A percentile compares a stretch with the other conserved stretches of the same genome.
These are phyloP conservation scores for Thermophis baileyi DNA, from an alignment of 2,113 vertebrate genomes.

Conservation along the genomic window DNA sequence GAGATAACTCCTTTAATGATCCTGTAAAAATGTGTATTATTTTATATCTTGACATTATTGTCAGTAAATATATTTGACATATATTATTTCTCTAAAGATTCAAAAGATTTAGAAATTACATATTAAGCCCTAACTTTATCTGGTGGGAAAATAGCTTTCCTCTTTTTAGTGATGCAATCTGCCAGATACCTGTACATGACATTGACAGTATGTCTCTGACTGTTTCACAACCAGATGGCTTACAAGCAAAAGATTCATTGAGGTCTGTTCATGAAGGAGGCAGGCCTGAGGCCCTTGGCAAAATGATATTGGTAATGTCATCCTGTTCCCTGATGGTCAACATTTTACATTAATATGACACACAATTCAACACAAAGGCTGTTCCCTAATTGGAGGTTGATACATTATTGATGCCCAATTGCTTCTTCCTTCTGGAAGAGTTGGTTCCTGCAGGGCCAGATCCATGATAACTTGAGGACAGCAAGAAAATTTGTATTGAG, in stretches of 20 bases:
- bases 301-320: slow-evolving; percentile 52
- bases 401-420: slow-evolving; percentile 57
- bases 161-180: slow-evolving; percentile 2
- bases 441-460: slow-evolving; percentile 44
- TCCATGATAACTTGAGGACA: slow-evolving; percentile 33
- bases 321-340: slow-evolving; percentile 42
- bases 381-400: slow-evolving; percentile 49
- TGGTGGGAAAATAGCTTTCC: neutral
- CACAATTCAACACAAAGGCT: slow-evolving; percentile 56
- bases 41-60: slow-evolving; percentile 12
- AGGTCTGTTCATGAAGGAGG: slow-evolving; percentile 34
- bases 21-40: neutral
- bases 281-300: slow-evolving; percentile 37
- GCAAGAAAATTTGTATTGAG: slow-evolving; percentile 28
- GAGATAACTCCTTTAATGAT: neutral
- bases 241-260: neutral
- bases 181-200: neutral
- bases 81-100: slow-evolving; percentile 3
- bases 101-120: slow-evolving; percentile 14
- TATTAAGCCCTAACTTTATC: neutral
- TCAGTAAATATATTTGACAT: slow-evolving; percentile 23
- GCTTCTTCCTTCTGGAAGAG: slow-evolving; percentile 58
- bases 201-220: slow-evolving; percentile 4
- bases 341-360: slow-evolving; percentile 50
- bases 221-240: slow-evolving; percentile 32